Evolutionary conservation across 2,888 invertebrate species (phyloP), one percentile per base, ranked within the genome.

Genomic region (Belgica antarctica): DNA sequence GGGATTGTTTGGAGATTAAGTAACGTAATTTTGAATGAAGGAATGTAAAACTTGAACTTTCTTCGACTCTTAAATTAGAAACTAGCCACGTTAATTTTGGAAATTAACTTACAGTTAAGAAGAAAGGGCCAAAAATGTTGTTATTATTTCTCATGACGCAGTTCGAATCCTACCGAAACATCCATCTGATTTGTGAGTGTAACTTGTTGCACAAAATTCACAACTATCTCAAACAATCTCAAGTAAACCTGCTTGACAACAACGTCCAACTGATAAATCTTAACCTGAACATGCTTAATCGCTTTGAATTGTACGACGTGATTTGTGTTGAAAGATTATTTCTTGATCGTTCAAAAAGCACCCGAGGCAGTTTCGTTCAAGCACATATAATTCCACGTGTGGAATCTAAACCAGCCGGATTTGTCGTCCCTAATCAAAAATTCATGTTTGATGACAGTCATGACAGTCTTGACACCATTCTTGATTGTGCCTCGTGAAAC

Each of bases 401-500:
- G n/a, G n/a, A n/a, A n/a, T n/a, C n/a, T n/a, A n/a, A n/a, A n/a
- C n/a, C n/a, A n/a, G n/a, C n/a, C n/a, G n/a, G n/a, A n/a, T n/a
- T n/a, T n/a, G n/a, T 15, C n/a, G 41, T 41, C 41, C 10, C n/a
- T 2, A n/a, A 41, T 41, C 41, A 41, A 41, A 41, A 5, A 5
- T 41, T 5, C 15, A 41, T 10, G 4, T n/a, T n/a, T n/a, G n/a
- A n/a, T n/a, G n/a, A n/a, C 41, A 41, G 10, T n/a, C 15, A n/a
- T 41, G 41, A 41, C 41, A 41, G 15, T 5, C 12, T 41, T 41
- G 41, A 12, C 41, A 41, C 3, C 5, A 31, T 31, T 31, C 10
- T 41, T 41, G 12, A n/a, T 41, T 41, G 41, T 15, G n/a, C n/a
- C 41, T 41, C 41, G 41, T 41, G 41, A 12, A 41, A 41, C 41